These are phyloP conservation scores for Rhegmatorhina hoffmannsi DNA, from an alignment of 2,113 vertebrate species.

Conservation along the genomic window DNA sequence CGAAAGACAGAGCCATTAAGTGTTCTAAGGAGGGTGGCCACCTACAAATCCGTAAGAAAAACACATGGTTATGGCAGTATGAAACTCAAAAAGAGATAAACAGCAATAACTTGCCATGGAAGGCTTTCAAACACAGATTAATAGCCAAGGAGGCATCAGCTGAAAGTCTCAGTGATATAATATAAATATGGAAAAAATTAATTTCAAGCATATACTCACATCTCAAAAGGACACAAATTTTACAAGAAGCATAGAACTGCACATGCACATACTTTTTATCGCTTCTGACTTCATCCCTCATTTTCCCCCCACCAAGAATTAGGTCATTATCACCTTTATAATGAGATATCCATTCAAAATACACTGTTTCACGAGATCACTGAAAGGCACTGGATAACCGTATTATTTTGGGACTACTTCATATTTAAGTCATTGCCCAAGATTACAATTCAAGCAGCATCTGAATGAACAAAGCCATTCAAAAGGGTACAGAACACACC, in stretches of 20 bases:
- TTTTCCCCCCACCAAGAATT: not conserved
- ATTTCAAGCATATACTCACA: not conserved
- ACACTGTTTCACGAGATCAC: not conserved
- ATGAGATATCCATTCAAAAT: not conserved
- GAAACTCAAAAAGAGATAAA: not conserved
- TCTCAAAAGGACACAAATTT: not conserved
- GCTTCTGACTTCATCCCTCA: not conserved
- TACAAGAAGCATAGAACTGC: not conserved
- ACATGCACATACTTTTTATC: not conserved
- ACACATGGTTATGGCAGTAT: not conserved
- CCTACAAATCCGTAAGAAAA: not conserved
- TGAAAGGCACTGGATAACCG: slow-evolving; percentile 2
- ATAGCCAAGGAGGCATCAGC: not conserved
- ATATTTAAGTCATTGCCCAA: slow-evolving; percentile 24
- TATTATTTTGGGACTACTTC: not conserved
- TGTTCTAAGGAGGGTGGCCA: not conserved
- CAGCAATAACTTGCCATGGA: not conserved
- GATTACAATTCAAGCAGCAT: not conserved
- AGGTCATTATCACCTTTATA: not conserved
- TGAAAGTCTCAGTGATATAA: not conserved
- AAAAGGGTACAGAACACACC: not conserved
- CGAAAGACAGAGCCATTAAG: not conserved
- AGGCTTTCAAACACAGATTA: not conserved
- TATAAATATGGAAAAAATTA: not conserved
- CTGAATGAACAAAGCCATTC: slow-evolving; percentile 28